A percentile compares a stretch with the other conserved stretches of the same genome.
Conservation (phyloP, 2,888 invertebrate species). For the Napeogenes sylphis region DNA sequence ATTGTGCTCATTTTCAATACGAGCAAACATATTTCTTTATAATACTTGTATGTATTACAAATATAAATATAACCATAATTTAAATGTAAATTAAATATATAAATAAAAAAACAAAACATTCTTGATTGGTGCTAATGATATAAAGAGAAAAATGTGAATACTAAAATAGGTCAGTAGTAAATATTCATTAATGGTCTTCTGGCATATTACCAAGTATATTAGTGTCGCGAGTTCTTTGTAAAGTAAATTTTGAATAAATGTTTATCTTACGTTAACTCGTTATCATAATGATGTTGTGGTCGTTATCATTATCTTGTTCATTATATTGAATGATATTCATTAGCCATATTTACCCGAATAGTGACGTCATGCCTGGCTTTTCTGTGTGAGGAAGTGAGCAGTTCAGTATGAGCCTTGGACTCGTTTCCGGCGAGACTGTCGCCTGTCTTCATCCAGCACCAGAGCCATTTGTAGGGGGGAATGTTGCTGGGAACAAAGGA, state of each 20-base stretch:
- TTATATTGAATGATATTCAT: background rate
- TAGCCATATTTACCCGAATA: conserved; percentile 45
- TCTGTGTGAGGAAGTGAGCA: conserved; percentile 72
- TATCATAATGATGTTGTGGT: background rate
- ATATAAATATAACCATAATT: no score
- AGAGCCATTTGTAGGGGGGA: conserved; percentile 84
- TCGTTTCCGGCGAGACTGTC: conserved; percentile 62
- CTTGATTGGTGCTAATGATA: conserved; percentile 1
- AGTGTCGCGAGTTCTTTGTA: conserved; percentile 21
- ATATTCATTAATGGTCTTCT: conserved; percentile 27
- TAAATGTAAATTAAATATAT: no score
- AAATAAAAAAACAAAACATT: background rate
- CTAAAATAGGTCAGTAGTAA: conserved; percentile 21
- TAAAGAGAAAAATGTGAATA: conserved; percentile 21
- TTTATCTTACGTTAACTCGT: conserved; percentile 1
- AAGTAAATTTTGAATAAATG: conserved; percentile 25
- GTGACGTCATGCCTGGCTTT: conserved; percentile 64
- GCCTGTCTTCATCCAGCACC: conserved; percentile 69
- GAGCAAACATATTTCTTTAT: no score
- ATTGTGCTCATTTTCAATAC: no score
- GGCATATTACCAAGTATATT: conserved; percentile 28
- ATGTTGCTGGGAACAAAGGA: conserved; percentile 67
- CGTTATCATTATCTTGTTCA: background rate
- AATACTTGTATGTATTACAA: no score
- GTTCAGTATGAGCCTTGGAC: conserved; percentile 72